These are phyloP conservation scores for Trematomus bernacchii DNA, from an alignment of 2,797 vertebrate genomes.

Conservation along the genomic window DNA sequence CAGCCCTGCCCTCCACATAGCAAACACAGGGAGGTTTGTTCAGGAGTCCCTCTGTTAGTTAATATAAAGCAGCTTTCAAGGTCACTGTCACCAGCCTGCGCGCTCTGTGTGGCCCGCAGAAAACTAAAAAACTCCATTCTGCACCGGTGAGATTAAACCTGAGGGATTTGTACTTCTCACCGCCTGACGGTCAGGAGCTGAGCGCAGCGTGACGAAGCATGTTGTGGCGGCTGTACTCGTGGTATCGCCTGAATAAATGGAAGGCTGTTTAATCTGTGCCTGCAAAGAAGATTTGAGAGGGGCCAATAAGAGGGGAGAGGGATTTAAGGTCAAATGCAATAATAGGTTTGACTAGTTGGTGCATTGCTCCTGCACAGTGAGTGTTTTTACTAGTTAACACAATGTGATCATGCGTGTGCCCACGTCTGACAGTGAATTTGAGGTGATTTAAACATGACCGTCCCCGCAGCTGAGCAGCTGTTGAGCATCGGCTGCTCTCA, in stretches of 20 bases:
- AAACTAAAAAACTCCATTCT: conserved; percentile 33
- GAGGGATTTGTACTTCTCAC: conserved; percentile 73
- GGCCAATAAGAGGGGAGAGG: conserved; percentile 43
- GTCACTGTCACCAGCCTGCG: conserved; percentile 48
- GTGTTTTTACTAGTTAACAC: conserved; percentile 13
- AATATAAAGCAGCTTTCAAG: conserved; percentile 50
- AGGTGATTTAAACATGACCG: conserved; percentile 45
- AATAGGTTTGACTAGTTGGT: conserved; percentile 10
- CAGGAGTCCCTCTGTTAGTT: conserved; percentile 58
- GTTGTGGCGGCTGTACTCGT: conserved; percentile 76
- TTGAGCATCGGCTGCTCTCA: conserved; percentile 32
- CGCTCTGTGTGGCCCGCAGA: conserved; percentile 49
- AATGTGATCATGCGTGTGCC: background rate
- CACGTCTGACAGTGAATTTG: conserved; percentile 29
- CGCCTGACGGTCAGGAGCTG: conserved; percentile 66
- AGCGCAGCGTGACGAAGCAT: conserved; percentile 51
- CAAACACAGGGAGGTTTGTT: conserved; percentile 67
- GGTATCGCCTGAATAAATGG: conserved; percentile 60
- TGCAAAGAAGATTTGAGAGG: conserved; percentile 60
- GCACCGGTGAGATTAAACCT: conserved; percentile 65
- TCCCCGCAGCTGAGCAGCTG: conserved; percentile 65
- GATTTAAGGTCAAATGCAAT: conserved; percentile 18
- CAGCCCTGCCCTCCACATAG: conserved; percentile 31
- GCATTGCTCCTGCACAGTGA: conserved; percentile 32
- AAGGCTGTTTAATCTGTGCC: conserved; percentile 67